A percentile compares a stretch with the other conserved stretches of the same genome.
phyloP scores from a whole-genome alignment of 2,888 invertebrate genomes.

The Heterodera filipjevi region DNA sequence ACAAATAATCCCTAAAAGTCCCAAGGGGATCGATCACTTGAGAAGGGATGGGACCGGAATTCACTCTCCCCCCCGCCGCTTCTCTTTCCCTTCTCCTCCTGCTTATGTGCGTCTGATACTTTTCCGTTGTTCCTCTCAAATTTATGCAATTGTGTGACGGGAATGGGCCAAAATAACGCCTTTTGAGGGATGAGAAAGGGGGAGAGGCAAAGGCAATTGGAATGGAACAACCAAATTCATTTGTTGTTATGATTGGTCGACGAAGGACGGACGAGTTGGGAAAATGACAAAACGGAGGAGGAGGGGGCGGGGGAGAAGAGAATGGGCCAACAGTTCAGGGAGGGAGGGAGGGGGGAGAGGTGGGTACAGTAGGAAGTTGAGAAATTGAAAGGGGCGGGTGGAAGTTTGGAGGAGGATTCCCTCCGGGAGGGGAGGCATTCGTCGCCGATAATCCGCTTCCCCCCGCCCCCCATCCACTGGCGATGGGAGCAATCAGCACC shows the following conservation, averaged over 20 bases:
- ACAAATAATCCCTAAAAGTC: too few relatives aligned
- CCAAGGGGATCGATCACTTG: background rate
- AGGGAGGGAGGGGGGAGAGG: background rate
- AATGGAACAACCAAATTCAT: slow-evolving; percentile 10
- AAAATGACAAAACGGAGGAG: background rate
- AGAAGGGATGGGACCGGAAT: background rate
- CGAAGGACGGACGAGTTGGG: background rate
- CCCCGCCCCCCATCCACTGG: background rate
- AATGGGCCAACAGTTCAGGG: background rate
- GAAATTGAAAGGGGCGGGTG: background rate
- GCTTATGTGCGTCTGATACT: background rate
- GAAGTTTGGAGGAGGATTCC: background rate
- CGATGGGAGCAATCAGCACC: background rate
- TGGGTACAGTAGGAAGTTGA: background rate
- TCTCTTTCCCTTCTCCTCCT: too few relatives aligned
- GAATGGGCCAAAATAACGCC: background rate
- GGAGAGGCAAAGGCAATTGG: background rate
- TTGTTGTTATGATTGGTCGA: background rate
- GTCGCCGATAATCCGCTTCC: slow-evolving; percentile 12
- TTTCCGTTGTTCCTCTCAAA: background rate
- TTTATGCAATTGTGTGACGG: slow-evolving; percentile 3
- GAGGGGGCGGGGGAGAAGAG: background rate
- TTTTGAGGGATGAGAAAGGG: background rate
- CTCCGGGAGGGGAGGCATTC: background rate
- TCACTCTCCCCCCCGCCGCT: background rate